These are phyloP conservation scores for Eptatretus burgeri DNA, from an alignment of 2,113 vertebrate species.

Conservation along the genomic window DNA sequence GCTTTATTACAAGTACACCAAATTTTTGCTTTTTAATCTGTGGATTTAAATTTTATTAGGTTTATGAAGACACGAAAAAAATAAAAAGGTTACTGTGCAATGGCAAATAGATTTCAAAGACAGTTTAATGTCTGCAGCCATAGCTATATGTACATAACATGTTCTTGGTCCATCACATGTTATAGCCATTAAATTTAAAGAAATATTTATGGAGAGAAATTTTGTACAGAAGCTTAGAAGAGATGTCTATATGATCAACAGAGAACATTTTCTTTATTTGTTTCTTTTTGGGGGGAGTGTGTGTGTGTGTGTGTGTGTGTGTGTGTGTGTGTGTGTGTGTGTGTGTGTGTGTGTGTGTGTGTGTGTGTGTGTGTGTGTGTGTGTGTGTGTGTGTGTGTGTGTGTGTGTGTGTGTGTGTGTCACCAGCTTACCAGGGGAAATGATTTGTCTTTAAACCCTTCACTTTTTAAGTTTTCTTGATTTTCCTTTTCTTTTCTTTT, in stretches of 20 bases:
- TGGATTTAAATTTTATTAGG: not conserved
- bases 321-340: no score
- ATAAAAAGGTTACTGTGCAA: conserved; percentile 2
- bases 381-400: no score
- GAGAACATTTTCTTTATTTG: not conserved
- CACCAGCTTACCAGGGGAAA: no score
- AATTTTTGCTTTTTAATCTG: not conserved
- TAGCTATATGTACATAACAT: not conserved
- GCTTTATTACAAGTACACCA: conserved; percentile 1
- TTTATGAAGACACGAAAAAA: conserved; percentile 4
- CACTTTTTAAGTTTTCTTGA: no score
- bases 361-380: no score
- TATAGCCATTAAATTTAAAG: conserved; percentile 4
- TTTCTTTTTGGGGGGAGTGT: not conserved
- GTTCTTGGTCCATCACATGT: conserved; percentile 5
- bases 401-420: no score
- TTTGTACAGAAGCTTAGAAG: conserved; percentile 2
- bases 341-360: no score
- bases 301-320: no score
- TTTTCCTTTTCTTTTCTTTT: no score
- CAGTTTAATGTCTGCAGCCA: not conserved
- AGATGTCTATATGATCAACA: conserved; percentile 6
- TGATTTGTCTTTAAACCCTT: no score
- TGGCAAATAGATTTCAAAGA: not conserved
- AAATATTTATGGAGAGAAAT: conserved; percentile 1